phyloP scores from a whole-genome alignment of 2,888 invertebrate species.

The Clistopyga incitator region DNA sequence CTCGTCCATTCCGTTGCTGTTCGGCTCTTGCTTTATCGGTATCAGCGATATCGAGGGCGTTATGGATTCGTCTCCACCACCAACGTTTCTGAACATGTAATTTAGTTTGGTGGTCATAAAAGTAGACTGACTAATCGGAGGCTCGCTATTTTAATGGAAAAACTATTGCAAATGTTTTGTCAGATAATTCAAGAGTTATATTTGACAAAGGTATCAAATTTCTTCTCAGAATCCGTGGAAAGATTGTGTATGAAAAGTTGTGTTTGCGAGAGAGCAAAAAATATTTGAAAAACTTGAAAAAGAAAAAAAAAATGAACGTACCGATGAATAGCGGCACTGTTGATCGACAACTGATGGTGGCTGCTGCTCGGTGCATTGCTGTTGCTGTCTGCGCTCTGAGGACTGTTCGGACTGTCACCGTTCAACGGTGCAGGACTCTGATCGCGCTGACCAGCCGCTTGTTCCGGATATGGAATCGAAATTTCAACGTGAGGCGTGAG shows the following conservation, averaged over 20 bases:
- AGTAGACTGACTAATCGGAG: no score
- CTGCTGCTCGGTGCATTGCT: slow-evolving; percentile 91
- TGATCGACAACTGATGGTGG: slow-evolving; percentile 84
- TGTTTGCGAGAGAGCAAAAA: no score
- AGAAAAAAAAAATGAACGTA: slow-evolving; percentile 63
- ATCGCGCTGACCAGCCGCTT: slow-evolving; percentile 84
- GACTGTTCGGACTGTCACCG: slow-evolving; percentile 90
- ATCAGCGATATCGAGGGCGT: slow-evolving; percentile 94
- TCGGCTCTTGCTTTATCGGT: slow-evolving; percentile 90
- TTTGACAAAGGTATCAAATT: no score
- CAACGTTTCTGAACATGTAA: slow-evolving; percentile 78
- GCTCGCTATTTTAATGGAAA: no score
- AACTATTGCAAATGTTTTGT: no score
- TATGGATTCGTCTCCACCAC: slow-evolving; percentile 86
- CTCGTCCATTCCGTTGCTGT: slow-evolving; percentile 85
- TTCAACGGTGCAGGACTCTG: slow-evolving; percentile 86
- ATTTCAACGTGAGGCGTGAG: slow-evolving; percentile 96
- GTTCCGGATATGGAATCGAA: slow-evolving; percentile 93
- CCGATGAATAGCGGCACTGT: slow-evolving; percentile 83
- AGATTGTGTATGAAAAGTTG: no score
- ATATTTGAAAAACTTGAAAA: neutral
- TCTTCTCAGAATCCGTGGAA: no score
- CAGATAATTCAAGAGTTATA: no score
- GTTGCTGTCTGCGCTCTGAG: slow-evolving; percentile 93
- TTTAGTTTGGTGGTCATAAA: neutral